A percentile compares a stretch with the other conserved stretches of the same genome.
These are phyloP conservation scores for Carassius carassius DNA, from an alignment of 2,113 vertebrate genomes.

Conservation along the genomic window DNA sequence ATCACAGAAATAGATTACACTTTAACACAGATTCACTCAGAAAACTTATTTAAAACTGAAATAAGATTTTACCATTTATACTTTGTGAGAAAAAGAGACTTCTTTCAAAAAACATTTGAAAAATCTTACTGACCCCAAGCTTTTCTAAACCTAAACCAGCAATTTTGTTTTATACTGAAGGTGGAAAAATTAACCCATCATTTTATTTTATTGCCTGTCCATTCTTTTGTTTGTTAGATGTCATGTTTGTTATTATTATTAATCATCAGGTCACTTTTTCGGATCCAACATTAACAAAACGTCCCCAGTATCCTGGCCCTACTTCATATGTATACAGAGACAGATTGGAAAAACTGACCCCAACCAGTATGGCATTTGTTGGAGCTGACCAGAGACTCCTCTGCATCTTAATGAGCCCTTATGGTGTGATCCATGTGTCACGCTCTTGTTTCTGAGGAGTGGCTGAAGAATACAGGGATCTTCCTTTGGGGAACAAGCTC, in stretches of 20 bases:
- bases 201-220: background rate
- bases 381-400: slow-evolving; percentile 15
- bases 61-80: background rate
- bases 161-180: background rate
- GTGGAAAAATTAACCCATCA: background rate
- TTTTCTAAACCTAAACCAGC: background rate
- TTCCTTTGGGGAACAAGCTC: slow-evolving; percentile 49
- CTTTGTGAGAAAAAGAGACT: background rate
- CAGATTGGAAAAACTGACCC: slow-evolving; percentile 42
- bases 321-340: slow-evolving; percentile 35
- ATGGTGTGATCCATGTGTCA: background rate
- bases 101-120: background rate
- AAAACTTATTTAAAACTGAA: background rate
- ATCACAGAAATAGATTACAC: background rate
- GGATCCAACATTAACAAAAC: slow-evolving; percentile 30
- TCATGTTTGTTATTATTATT: slow-evolving; percentile 5
- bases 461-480: slow-evolving; percentile 42
- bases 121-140: background rate
- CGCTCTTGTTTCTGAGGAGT: slow-evolving; percentile 24
- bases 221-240: slow-evolving; percentile 27
- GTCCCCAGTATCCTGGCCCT: background rate
- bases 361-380: slow-evolving; percentile 40
- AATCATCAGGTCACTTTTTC: background rate
- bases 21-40: background rate
- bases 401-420: slow-evolving; percentile 43